phyloP scores from a whole-genome alignment of 2,113 vertebrate species.

The Pachypanchax playfairii region DNA sequence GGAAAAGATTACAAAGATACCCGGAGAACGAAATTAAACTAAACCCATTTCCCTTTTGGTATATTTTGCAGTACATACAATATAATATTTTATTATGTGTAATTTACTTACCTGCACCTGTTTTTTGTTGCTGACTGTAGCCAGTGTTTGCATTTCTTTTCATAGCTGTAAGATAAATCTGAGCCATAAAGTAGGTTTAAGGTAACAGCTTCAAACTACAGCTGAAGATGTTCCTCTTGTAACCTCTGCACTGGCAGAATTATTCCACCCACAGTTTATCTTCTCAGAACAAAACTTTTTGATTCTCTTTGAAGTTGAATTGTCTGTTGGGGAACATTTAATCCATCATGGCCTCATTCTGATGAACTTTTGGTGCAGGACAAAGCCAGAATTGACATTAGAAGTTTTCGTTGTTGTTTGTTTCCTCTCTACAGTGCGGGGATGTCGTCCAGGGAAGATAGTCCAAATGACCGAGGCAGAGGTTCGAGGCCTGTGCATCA shows the following conservation, averaged over 20 bases:
- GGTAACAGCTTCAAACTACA: conserved; percentile 47
- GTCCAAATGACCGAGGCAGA: conserved; percentile 75
- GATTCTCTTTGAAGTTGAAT: conserved; percentile 3
- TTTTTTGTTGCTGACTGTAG: conserved; percentile 26
- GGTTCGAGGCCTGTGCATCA: conserved; percentile 75
- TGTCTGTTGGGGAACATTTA: neutral
- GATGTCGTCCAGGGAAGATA: conserved; percentile 77
- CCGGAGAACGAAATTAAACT: no score
- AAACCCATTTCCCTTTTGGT: no score
- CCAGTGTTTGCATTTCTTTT: conserved; percentile 30
- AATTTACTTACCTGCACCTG: conserved; percentile 21
- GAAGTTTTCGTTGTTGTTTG: neutral
- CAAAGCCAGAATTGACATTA: neutral
- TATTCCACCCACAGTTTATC: conserved; percentile 42
- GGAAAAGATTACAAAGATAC: no score
- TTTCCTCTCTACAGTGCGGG: conserved; percentile 63
- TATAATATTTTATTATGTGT: conserved; percentile 11
- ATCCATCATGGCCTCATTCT: conserved; percentile 4
- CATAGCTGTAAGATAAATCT: conserved; percentile 31
- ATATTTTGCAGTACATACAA: conserved; percentile 9
- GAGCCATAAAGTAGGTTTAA: conserved; percentile 51
- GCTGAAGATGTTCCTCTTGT: conserved; percentile 48
- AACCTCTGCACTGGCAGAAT: conserved; percentile 27
- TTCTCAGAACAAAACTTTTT: conserved; percentile 24
- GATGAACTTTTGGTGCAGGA: neutral